phyloP scores from a whole-genome alignment of 2,888 invertebrate genomes.

The Drosophila kambysellisi region DNA sequence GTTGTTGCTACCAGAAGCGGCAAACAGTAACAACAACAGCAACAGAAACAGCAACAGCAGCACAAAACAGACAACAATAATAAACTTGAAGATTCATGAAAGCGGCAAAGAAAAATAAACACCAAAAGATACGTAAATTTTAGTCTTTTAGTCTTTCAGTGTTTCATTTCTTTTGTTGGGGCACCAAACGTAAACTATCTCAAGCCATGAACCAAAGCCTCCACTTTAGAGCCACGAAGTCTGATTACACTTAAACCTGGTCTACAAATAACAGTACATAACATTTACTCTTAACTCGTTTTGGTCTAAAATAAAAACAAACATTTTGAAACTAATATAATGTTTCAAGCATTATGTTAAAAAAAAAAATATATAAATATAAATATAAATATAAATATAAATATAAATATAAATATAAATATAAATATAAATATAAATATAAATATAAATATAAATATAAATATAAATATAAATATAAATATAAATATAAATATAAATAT shows the following conservation, averaged over 20 bases:
- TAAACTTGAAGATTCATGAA: slow-evolving; percentile 80
- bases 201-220: slow-evolving; percentile 27
- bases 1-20: slow-evolving; percentile 65
- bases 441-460: too few relatives aligned
- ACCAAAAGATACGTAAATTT: slow-evolving; percentile 73
- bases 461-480: too few relatives aligned
- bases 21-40: slow-evolving; percentile 21
- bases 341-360: not conserved
- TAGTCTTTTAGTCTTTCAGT: slow-evolving; percentile 69
- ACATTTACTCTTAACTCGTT: not conserved
- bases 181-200: slow-evolving; percentile 52
- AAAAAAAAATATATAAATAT: not conserved
- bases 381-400: too few relatives aligned
- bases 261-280: not conserved
- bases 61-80: slow-evolving; percentile 65
- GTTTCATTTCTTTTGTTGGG: slow-evolving; percentile 74
- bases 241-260: not conserved
- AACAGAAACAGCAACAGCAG: slow-evolving; percentile 28
- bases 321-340: too few relatives aligned
- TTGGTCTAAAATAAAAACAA: not conserved
- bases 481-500: too few relatives aligned
- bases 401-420: too few relatives aligned
- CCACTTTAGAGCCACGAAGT: slow-evolving; percentile 5
- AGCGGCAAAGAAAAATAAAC: slow-evolving; percentile 77
- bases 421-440: too few relatives aligned